Evolutionary conservation across 2,113 vertebrate species (phyloP).

Genomic region (Ancistrus triradiatus): DNA sequence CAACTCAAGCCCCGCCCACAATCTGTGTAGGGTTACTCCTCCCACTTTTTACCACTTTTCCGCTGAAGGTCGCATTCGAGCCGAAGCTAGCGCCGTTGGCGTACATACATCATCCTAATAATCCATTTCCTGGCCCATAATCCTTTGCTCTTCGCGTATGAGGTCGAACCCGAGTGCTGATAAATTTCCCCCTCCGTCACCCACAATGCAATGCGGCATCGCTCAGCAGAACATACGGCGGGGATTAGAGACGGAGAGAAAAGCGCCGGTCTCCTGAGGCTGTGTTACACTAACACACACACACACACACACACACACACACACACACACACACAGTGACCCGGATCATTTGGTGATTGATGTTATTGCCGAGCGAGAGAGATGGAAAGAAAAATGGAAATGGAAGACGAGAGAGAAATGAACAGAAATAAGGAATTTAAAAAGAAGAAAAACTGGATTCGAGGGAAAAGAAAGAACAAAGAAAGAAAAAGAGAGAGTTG

Average conservation of each 20-base stretch:
- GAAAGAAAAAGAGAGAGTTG: too few relatives aligned
- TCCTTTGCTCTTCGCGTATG: neutral
- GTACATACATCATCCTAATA: constrained; percentile 13
- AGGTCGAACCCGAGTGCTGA: neutral
- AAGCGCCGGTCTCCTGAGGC: constrained; percentile 11
- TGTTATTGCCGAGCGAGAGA: too few relatives aligned
- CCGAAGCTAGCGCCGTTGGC: neutral
- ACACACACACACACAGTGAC: neutral
- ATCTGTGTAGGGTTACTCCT: too few relatives aligned
- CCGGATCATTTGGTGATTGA: too few relatives aligned
- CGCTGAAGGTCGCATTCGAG: neutral
- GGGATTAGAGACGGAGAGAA: constrained; percentile 31
- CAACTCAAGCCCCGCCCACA: too few relatives aligned
- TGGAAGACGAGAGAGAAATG: too few relatives aligned
- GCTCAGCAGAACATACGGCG: constrained; percentile 24
- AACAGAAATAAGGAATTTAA: too few relatives aligned
- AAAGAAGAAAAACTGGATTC: too few relatives aligned
- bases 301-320: neutral
- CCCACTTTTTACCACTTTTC: too few relatives aligned
- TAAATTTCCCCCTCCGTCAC: constrained; percentile 9
- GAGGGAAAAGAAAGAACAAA: too few relatives aligned
- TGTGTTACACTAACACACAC: constrained; percentile 8
- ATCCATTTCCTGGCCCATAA: neutral
- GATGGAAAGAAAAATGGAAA: too few relatives aligned
- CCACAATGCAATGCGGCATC: constrained; percentile 22